Evolutionary conservation across 92 coral and sea anemone genomes (phyloP), one percentile per base, ranked within the genome.

Genomic region (Epizoanthus rinbou): DNA sequence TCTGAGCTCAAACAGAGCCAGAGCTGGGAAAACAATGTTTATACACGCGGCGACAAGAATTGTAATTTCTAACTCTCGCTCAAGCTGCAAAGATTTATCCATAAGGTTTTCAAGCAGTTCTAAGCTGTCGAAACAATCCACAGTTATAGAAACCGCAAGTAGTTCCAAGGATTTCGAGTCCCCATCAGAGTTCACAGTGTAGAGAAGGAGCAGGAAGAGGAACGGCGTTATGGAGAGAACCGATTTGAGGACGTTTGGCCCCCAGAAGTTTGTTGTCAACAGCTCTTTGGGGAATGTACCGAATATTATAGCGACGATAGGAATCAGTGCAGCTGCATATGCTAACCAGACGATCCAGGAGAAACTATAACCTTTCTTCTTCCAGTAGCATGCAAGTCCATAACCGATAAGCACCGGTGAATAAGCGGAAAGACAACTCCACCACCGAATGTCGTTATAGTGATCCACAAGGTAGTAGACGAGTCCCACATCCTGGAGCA

Each of bases 281-380:
- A 78, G 37, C 23, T 78, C 82, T 60, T 78, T 78, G 28, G 82
- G 70, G 50, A 78, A 78, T 23, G 82, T 78, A 8, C 71, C 82
- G 7, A 78, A 78, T 60, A 78, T 78, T 0, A 78, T 62, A 0
- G 53, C 82, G 47, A 78, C 71, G 4, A 60, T 78, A 2, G 82
- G 82, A 62, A 78, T 78, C 7, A 78, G 21, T n/a, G 70, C 82
- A 19, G 56, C 57, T 5, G 82, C 63, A 60, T 78, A 78, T 19
- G 71, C 39, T 21, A 78, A 22, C 82, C 82, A 78, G 23, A 78
- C 82, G 43, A 78, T 62, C 82, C 82, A 78, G 1, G 82, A 78
- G 47, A 78, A 78, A 22, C 82, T 78, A 23, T 78, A 78, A 16
- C 82, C 70, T 21, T 78, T 78, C 70, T 60, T 78, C 47, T 35